These are phyloP conservation scores for Ectropis crepuscularia DNA, from an alignment of 2,888 invertebrate genomes.

Conservation along the genomic window DNA sequence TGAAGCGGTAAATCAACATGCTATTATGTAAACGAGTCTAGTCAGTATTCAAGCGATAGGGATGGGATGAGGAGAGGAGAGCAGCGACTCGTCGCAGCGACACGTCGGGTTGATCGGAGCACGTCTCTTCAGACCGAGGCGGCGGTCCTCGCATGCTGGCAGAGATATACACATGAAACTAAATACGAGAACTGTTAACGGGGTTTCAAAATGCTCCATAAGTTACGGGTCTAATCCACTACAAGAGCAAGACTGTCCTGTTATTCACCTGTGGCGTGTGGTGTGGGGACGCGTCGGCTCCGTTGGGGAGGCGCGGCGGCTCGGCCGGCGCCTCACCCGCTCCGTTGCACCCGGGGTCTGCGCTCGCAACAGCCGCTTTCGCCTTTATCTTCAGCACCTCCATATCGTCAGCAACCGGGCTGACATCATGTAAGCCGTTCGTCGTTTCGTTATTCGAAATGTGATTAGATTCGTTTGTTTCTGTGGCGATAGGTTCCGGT, in stretches of 20 bases:
- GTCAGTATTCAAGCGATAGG: constrained; percentile 52
- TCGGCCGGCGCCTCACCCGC: constrained; percentile 36
- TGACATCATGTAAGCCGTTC: constrained; percentile 41
- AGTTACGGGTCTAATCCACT: constrained; percentile 75
- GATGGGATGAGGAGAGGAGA: constrained; percentile 52
- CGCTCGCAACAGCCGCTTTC: constrained; percentile 47
- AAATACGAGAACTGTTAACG: constrained; percentile 71
- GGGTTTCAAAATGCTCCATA: constrained; percentile 64
- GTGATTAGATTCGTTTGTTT: constrained; percentile 42
- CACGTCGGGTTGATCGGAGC: constrained; percentile 33
- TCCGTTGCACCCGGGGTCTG: constrained; percentile 59
- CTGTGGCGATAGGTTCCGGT: constrained; percentile 37
- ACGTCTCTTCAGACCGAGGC: constrained; percentile 69
- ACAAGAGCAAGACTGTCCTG: constrained; percentile 71
- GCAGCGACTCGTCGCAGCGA: constrained; percentile 22
- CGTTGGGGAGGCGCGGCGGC: constrained; percentile 40
- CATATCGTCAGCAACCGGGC: constrained; percentile 47
- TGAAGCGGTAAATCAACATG: constrained; percentile 62
- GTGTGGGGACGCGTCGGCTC: constrained; percentile 49
- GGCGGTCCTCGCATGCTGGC: constrained; percentile 76
- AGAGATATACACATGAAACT: constrained; percentile 75
- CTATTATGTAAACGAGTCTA: constrained; percentile 45
- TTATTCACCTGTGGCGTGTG: constrained; percentile 74
- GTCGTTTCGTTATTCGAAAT: constrained; percentile 40
- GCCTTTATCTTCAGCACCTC: constrained; percentile 56